phyloP scores from a whole-genome alignment of 1,140 invertebrate genomes.

The Dufourea novaeangliae region DNA sequence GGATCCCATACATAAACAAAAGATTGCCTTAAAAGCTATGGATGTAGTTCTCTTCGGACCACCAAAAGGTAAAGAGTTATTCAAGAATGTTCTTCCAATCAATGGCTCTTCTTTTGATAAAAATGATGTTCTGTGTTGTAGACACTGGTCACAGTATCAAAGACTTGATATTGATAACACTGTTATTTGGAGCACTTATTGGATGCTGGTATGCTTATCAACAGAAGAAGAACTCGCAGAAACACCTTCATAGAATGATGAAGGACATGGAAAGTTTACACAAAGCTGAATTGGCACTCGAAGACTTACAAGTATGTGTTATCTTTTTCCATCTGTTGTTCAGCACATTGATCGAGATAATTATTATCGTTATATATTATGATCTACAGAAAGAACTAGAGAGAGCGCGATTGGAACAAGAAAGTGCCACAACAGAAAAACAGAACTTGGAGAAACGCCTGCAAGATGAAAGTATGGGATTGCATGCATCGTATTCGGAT shows the following conservation, averaged over 20 bases:
- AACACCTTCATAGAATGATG: slow-evolving; percentile 93
- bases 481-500: slow-evolving; percentile 89
- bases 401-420: slow-evolving; percentile 85
- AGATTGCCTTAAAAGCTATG: slow-evolving; percentile 97
- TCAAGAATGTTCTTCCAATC: not conserved
- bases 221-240: slow-evolving; percentile 93
- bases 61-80: slow-evolving; percentile 90
- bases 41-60: slow-evolving; percentile 98
- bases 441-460: slow-evolving; percentile 90
- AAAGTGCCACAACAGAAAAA: slow-evolving; percentile 90
- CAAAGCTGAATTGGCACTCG: slow-evolving; percentile 92
- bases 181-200: slow-evolving; percentile 90
- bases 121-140: slow-evolving; percentile 70
- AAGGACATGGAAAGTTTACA: slow-evolving; percentile 96
- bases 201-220: slow-evolving; percentile 95
- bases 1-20: slow-evolving; percentile 98
- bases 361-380: not conserved
- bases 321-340: not conserved
- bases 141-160: slow-evolving; percentile 91
- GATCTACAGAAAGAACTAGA: slow-evolving; percentile 84
- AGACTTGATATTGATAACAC: slow-evolving; percentile 91
- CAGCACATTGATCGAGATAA: not conserved
- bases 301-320: slow-evolving; percentile 88
- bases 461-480: slow-evolving; percentile 85
- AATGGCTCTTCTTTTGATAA: not conserved